Evolutionary conservation across 2,888 invertebrate genomes (phyloP).

Genomic region (Athalia rosae): DNA sequence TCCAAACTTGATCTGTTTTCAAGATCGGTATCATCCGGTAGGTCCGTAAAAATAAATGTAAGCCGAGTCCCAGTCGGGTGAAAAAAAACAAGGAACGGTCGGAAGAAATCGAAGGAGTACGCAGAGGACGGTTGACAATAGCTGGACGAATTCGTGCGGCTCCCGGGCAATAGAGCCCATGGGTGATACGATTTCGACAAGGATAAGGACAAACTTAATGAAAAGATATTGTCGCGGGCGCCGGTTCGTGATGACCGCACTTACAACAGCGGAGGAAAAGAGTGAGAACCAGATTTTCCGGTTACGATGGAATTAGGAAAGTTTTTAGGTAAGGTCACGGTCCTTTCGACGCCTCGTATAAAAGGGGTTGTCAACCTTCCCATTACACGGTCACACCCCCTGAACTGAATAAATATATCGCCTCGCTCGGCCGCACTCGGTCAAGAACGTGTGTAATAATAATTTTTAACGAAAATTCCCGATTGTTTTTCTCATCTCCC

Average conservation of each 20-base stretch:
- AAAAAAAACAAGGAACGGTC: too few relatives aligned
- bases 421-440: not conserved
- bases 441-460: not conserved
- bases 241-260: not conserved
- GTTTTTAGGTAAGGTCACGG: slow-evolving; percentile 60
- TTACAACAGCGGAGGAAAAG: slow-evolving; percentile 46
- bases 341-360: slow-evolving; percentile 54
- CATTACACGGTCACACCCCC: not conserved
- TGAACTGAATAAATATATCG: not conserved
- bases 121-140: not conserved
- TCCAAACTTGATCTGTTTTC: not conserved
- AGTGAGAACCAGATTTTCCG: slow-evolving; percentile 56
- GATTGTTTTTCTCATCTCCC: too few relatives aligned
- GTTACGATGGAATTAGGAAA: slow-evolving; percentile 57
- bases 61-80: too few relatives aligned
- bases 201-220: slow-evolving; percentile 46
- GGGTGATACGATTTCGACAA: not conserved
- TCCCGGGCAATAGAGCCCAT: not conserved
- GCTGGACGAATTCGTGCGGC: not conserved
- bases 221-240: slow-evolving; percentile 42
- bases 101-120: not conserved
- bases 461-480: too few relatives aligned
- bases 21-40: too few relatives aligned
- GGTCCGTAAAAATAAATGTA: too few relatives aligned
- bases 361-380: slow-evolving; percentile 57